Evolutionary conservation across 2,113 vertebrate genomes (phyloP).

Genomic region (Thomomys bottae): DNA sequence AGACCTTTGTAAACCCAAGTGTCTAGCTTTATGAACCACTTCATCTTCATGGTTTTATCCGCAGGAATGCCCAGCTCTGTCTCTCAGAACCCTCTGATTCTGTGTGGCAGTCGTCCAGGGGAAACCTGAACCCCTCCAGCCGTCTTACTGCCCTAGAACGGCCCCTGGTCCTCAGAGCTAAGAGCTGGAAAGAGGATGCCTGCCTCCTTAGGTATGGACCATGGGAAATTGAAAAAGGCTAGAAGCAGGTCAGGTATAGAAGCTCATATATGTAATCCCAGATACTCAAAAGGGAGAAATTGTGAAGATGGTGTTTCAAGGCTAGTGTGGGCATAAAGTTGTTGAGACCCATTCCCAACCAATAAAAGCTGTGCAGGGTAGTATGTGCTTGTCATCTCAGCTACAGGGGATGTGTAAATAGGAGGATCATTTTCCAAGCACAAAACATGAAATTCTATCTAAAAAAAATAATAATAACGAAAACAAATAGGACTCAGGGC

Average conservation of each 20-base stretch:
- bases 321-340: too few species aligned
- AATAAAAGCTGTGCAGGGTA: too few species aligned
- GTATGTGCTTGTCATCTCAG: too few species aligned
- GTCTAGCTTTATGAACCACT: neutral
- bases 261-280: too few species aligned
- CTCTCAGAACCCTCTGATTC: neutral
- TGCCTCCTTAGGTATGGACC: neutral
- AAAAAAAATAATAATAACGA: too few species aligned
- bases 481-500: too few species aligned
- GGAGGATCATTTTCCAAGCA: too few species aligned
- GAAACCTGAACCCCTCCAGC: neutral
- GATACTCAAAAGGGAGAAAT: too few species aligned
- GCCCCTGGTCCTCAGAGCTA: neutral
- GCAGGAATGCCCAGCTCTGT: neutral
- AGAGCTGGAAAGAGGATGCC: neutral
- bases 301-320: too few species aligned
- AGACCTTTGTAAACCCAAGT: neutral
- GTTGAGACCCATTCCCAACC: too few species aligned
- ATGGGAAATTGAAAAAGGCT: neutral
- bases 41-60: neutral
- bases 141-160: neutral
- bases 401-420: too few species aligned
- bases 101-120: rapidly evolving
- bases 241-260: neutral
- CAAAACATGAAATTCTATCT: too few species aligned